Conservation (phyloP, 2,888 invertebrate genomes). For the Eristalis arbustorum region DNA sequence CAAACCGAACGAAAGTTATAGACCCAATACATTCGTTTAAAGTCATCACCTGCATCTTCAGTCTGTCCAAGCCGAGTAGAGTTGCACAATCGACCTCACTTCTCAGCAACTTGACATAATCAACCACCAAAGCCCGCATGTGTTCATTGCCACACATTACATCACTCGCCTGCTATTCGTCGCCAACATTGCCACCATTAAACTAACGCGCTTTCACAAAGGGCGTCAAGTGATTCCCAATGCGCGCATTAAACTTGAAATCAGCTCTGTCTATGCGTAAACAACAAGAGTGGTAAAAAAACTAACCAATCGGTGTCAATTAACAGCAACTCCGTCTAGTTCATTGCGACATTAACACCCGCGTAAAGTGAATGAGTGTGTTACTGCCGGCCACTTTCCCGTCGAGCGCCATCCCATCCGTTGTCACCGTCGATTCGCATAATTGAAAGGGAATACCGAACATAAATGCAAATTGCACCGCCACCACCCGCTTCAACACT, state of each 20-base stretch:
- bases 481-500: background rate
- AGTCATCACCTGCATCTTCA: no score
- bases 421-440: slow-evolving; percentile 10
- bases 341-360: slow-evolving; percentile 43
- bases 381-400: slow-evolving; percentile 6
- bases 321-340: slow-evolving; percentile 28
- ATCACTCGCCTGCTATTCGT: background rate
- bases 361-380: slow-evolving; percentile 28
- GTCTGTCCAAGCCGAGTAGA: no score
- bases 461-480: no score
- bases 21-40: no score
- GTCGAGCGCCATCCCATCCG: background rate
- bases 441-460: slow-evolving; percentile 30
- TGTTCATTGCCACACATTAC: background rate
- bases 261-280: background rate
- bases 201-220: background rate
- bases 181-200: background rate
- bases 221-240: background rate
- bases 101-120: no score
- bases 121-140: background rate
- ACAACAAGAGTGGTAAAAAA: background rate
- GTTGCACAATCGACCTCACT: no score
- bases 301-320: slow-evolving; percentile 3
- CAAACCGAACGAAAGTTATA: no score
- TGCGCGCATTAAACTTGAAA: slow-evolving; percentile 11